These are phyloP conservation scores for Perodicticus potto DNA, from an alignment of 2,797 vertebrate genomes.

Conservation along the genomic window DNA sequence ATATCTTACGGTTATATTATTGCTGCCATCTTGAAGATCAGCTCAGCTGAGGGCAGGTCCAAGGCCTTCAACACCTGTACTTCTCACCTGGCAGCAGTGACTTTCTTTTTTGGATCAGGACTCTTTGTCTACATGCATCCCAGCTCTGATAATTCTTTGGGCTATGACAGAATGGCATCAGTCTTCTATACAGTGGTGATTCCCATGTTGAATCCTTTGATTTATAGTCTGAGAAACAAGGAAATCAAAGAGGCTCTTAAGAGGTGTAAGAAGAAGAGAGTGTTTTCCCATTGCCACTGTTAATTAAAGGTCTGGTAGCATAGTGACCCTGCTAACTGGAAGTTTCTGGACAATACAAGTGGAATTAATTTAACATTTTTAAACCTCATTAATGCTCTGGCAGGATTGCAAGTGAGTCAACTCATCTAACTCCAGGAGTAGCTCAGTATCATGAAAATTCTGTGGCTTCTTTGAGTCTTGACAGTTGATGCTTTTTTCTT, in stretches of 20 bases:
- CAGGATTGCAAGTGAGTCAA: background rate
- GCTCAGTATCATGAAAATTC: background rate
- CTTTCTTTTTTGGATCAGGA: constrained; percentile 39
- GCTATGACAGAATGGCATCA: constrained; percentile 65
- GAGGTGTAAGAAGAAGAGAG: constrained; percentile 37
- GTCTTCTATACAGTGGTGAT: constrained; percentile 64
- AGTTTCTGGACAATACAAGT: background rate
- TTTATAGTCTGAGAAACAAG: constrained; percentile 72
- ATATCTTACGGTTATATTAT: constrained; percentile 59
- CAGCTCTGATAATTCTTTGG: background rate
- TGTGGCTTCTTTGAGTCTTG: background rate
- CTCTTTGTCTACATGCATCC: constrained; percentile 51
- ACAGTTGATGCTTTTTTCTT: background rate
- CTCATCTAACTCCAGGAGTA: background rate
- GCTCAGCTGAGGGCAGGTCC: constrained; percentile 33
- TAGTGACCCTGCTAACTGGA: background rate
- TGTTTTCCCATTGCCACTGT: background rate
- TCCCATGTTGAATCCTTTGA: constrained; percentile 74
- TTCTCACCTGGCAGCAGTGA: constrained; percentile 63
- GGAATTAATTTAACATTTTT: background rate
- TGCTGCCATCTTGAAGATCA: constrained; percentile 59
- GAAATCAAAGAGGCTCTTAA: constrained; percentile 66
- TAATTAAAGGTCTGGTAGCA: background rate
- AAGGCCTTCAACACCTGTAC: constrained; percentile 76
- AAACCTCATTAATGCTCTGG: background rate